These are phyloP conservation scores for Malurus melanocephalus DNA, from an alignment of 2,113 vertebrate genomes.

Conservation along the genomic window DNA sequence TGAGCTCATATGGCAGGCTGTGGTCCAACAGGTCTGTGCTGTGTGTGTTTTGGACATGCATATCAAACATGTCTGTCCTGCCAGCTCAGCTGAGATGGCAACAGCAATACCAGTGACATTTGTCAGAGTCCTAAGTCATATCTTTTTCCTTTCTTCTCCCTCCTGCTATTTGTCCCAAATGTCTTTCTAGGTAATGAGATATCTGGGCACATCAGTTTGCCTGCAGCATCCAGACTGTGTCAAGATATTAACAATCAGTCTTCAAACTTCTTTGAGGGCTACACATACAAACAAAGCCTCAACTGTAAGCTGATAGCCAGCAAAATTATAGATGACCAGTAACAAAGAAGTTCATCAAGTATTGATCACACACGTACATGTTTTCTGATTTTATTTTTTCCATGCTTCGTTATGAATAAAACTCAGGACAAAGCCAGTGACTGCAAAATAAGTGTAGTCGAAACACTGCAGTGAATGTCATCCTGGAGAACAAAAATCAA, in stretches of 20 bases:
- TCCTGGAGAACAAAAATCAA: neutral
- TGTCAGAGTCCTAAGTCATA: neutral
- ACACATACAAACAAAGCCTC: neutral
- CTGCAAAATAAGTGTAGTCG: neutral
- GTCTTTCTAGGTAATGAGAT: neutral
- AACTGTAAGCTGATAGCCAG: neutral
- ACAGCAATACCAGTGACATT: neutral
- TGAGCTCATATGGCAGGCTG: neutral
- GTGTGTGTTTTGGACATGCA: rapidly evolving
- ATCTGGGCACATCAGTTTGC: neutral
- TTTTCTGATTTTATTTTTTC: neutral
- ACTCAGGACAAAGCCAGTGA: neutral
- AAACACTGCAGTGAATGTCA: neutral
- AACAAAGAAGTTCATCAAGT: neutral
- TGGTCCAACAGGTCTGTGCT: neutral
- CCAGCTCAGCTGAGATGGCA: neutral
- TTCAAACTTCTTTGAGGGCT: neutral
- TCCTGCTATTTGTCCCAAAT: neutral
- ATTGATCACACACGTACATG: neutral
- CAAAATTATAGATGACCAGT: neutral
- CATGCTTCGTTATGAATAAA: neutral
- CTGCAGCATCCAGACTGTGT: neutral
- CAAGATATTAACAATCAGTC: neutral
- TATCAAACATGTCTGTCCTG: rapidly evolving
- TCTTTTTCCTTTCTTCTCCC: neutral